These are phyloP conservation scores for Agriopis marginaria DNA, from an alignment of 2,888 invertebrate species.

Conservation along the genomic window DNA sequence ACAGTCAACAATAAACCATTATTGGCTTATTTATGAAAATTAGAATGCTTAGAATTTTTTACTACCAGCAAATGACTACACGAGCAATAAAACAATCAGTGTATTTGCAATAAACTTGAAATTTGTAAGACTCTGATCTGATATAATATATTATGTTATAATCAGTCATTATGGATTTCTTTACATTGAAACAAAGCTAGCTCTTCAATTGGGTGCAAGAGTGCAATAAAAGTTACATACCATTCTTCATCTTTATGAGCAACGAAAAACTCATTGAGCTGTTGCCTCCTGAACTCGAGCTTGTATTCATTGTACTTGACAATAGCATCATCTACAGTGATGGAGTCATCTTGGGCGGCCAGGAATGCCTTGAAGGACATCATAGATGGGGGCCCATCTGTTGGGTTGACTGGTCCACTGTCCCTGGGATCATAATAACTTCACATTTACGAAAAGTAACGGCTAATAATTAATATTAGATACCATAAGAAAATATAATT, in stretches of 20 bases:
- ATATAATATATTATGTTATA: background rate
- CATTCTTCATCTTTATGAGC: slow-evolving; percentile 99
- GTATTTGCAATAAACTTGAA: slow-evolving; percentile 19
- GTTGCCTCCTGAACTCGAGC: slow-evolving; percentile 97
- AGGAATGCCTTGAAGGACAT: slow-evolving; percentile 98
- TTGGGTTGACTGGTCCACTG: slow-evolving; percentile 60
- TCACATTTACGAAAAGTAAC: background rate
- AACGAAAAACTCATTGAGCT: slow-evolving; percentile 99
- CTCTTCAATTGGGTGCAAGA: slow-evolving; percentile 31
- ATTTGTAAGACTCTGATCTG: background rate
- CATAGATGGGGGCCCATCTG: slow-evolving; percentile 96
- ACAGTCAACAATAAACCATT: background rate
- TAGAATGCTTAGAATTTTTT: slow-evolving; percentile 78
- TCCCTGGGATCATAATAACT: slow-evolving; percentile 70
- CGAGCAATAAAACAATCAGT: slow-evolving; percentile 49
- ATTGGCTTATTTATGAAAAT: slow-evolving; percentile 1
- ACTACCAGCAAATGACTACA: slow-evolving; percentile 71
- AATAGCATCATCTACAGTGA: slow-evolving; percentile 98
- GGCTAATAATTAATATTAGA: no score
- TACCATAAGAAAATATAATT: no score
- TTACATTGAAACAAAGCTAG: slow-evolving; percentile 26
- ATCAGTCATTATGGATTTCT: background rate
- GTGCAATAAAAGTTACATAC: slow-evolving; percentile 87
- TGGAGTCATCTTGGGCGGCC: slow-evolving; percentile 98
- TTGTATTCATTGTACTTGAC: slow-evolving; percentile 99